A percentile compares a stretch with the other conserved stretches of the same genome.
These are phyloP conservation scores for Tylochromis polylepis DNA, from an alignment of 2,113 vertebrate species.

Conservation along the genomic window DNA sequence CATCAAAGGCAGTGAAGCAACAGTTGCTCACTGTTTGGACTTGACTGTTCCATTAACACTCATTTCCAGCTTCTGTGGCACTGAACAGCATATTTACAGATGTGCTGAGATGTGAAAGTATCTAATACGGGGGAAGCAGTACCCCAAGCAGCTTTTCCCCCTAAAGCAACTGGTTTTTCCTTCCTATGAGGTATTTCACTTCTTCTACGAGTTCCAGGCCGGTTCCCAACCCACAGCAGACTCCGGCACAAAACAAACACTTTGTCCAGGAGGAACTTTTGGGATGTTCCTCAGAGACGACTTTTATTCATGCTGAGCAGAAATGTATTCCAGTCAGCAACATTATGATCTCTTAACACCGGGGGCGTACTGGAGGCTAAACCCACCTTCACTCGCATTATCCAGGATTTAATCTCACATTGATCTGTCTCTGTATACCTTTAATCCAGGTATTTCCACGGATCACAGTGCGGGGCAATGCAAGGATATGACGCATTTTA, in stretches of 20 bases:
- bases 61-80: not conserved
- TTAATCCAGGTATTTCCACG: not conserved
- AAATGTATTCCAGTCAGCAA: slow-evolving; percentile 6
- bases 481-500: not conserved
- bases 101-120: not conserved
- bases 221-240: not conserved
- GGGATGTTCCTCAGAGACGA: slow-evolving; percentile 4
- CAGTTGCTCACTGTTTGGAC: not conserved
- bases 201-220: not conserved
- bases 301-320: slow-evolving; percentile 26
- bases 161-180: not conserved
- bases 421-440: not conserved
- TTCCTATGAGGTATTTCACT: not conserved
- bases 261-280: not conserved
- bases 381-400: not conserved
- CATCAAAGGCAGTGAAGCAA: not conserved
- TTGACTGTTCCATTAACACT: not conserved
- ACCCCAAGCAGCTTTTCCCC: not conserved
- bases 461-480: not conserved
- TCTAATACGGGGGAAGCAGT: not conserved
- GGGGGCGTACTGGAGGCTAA: not conserved
- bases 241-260: slow-evolving; percentile 2
- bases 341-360: not conserved
- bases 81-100: not conserved
- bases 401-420: not conserved